Conservation (phyloP, 2,888 invertebrate species). For the Ophraella communa region DNA sequence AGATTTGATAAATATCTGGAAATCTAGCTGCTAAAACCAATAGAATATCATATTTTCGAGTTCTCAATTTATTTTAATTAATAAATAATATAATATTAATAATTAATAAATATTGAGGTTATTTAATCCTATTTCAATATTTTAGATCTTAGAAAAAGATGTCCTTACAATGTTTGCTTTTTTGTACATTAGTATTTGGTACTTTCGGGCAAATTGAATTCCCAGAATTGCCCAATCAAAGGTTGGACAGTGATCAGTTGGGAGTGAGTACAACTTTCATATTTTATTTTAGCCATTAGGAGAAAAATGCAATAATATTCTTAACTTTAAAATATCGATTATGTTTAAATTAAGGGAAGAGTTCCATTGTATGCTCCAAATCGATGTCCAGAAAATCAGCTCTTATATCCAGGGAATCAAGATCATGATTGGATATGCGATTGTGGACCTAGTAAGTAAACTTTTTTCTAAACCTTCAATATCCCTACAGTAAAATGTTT, state of each 20-base stretch:
- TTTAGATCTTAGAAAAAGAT: neutral
- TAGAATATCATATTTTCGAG: no score
- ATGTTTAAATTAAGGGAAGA: slow-evolving; percentile 34
- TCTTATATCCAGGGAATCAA: slow-evolving; percentile 72
- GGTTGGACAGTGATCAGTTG: slow-evolving; percentile 35
- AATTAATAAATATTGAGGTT: no score
- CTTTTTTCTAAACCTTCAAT: neutral
- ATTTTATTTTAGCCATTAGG: neutral
- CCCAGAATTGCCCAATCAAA: slow-evolving; percentile 39
- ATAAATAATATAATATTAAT: no score
- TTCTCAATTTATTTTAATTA: no score
- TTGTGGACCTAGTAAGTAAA: slow-evolving; percentile 63
- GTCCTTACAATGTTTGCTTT: neutral
- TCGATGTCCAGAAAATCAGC: slow-evolving; percentile 68
- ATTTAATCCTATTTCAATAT: neutral
- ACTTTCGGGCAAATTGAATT: slow-evolving; percentile 30
- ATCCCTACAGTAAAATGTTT: no score
- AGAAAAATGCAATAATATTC: neutral
- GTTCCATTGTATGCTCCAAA: slow-evolving; percentile 59
- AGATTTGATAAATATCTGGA: no score
- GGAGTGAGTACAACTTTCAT: neutral
- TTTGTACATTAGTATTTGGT: neutral
- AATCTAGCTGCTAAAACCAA: no score
- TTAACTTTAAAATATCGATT: neutral
- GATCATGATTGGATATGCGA: slow-evolving; percentile 69